A percentile compares a stretch with the other conserved stretches of the same genome.
phyloP scores from a whole-genome alignment of 1,140 invertebrate genomes.

The Drosophila seguyi region DNA sequence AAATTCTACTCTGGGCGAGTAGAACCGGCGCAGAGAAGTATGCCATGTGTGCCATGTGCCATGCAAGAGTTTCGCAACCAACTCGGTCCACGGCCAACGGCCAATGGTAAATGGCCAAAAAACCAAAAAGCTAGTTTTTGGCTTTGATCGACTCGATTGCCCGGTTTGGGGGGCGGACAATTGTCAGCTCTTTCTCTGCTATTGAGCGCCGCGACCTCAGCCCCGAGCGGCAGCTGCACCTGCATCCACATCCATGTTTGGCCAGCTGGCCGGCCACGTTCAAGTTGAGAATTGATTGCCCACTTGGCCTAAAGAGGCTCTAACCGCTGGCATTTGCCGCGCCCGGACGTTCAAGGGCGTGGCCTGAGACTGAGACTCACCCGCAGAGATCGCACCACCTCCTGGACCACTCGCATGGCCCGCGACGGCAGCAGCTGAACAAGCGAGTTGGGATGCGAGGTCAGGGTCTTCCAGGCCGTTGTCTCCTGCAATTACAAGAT shows the following conservation, averaged over 20 bases:
- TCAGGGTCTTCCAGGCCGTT: conserved; percentile 84
- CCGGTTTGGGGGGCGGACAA: conserved; percentile 9
- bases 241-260: conserved; percentile 51
- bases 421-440: conserved; percentile 81
- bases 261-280: conserved; percentile 29
- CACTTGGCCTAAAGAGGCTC: conserved; percentile 12
- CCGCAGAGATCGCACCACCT: conserved; percentile 81
- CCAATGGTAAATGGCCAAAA: conserved; percentile 41
- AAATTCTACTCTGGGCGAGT: conserved; percentile 33
- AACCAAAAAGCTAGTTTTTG: conserved; percentile 53
- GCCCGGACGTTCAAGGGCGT: conserved; percentile 25
- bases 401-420: conserved; percentile 84
- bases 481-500: conserved; percentile 75
- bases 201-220: conserved; percentile 64
- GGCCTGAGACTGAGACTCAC: conserved; percentile 54
- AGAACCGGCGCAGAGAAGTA: conserved; percentile 41
- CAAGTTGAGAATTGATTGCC: conserved; percentile 55
- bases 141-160: conserved; percentile 10
- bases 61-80: conserved; percentile 51
- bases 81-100: conserved; percentile 34
- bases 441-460: conserved; percentile 83
- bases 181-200: conserved; percentile 67
- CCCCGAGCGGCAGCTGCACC: conserved; percentile 23
- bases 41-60: conserved; percentile 39
- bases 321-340: conserved; percentile 19